A percentile compares a stretch with the other conserved stretches of the same genome.
Conservation (phyloP, 2,888 invertebrate genomes). For the Macropis europaea region DNA sequence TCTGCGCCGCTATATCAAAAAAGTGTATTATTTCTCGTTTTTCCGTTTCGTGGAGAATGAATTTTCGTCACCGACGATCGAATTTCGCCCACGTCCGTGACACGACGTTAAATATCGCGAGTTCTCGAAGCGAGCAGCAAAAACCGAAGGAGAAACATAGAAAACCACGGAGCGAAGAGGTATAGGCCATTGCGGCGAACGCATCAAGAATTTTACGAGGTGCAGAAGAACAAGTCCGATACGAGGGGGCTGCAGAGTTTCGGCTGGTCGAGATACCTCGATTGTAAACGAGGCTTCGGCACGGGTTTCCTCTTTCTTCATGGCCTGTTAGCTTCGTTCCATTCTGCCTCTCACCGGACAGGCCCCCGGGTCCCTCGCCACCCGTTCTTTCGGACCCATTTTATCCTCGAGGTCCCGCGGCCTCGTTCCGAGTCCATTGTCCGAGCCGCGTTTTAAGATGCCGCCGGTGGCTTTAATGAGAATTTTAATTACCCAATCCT, state of each 20-base stretch:
- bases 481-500: constrained; percentile 71
- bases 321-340: constrained; percentile 49
- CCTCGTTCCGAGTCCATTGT: constrained; percentile 62
- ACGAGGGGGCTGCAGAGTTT: constrained; percentile 17
- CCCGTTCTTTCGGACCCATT: constrained; percentile 43
- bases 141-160: too few relatives aligned
- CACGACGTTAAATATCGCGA: neutral
- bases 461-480: constrained; percentile 65
- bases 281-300: constrained; percentile 55
- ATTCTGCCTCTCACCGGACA: constrained; percentile 41
- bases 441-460: constrained; percentile 64
- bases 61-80: neutral
- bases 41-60: too few relatives aligned
- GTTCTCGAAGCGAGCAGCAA: too few relatives aligned
- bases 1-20: too few relatives aligned
- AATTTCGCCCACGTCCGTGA: neutral
- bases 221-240: constrained; percentile 32
- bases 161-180: too few relatives aligned
- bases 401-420: constrained; percentile 39
- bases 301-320: constrained; percentile 49
- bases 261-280: constrained; percentile 43
- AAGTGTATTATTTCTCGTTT: too few relatives aligned
- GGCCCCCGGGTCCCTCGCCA: neutral
- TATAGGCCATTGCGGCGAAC: constrained; percentile 1
- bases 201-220: constrained; percentile 43